These are phyloP conservation scores for Chloromyia formosa DNA, from an alignment of 2,888 invertebrate genomes.

Conservation along the genomic window DNA sequence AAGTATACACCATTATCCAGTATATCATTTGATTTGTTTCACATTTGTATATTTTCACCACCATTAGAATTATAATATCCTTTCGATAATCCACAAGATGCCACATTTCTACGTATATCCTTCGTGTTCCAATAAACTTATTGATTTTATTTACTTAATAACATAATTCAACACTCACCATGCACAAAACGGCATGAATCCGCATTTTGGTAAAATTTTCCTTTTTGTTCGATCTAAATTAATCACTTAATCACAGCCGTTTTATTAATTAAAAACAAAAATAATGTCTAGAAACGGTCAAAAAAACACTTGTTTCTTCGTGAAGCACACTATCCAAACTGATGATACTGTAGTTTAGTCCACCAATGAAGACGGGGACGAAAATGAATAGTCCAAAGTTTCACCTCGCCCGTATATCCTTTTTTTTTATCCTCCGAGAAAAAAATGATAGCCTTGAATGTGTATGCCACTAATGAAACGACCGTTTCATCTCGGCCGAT, in stretches of 20 bases:
- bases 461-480: constrained; percentile 49
- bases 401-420: constrained; percentile 11
- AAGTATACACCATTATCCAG: too few relatives aligned
- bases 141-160: too few relatives aligned
- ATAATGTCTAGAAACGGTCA: constrained; percentile 7
- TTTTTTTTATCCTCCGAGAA: background rate
- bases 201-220: constrained; percentile 55
- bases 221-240: background rate
- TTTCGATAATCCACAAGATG: too few relatives aligned
- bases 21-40: too few relatives aligned
- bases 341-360: background rate
- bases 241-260: constrained; percentile 45
- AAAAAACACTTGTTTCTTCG: constrained; percentile 12
- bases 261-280: constrained; percentile 5
- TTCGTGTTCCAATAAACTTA: too few relatives aligned
- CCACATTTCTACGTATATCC: too few relatives aligned
- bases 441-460: background rate
- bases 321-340: background rate
- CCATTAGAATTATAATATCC: too few relatives aligned
- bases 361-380: constrained; percentile 2
- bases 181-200: constrained; percentile 63
- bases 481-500: constrained; percentile 64
- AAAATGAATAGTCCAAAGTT: constrained; percentile 25
- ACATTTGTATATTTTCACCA: too few relatives aligned
- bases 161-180: constrained; percentile 58